Conservation (phyloP, 2,797 vertebrate genomes). For the Onychomys torridus region DNA sequence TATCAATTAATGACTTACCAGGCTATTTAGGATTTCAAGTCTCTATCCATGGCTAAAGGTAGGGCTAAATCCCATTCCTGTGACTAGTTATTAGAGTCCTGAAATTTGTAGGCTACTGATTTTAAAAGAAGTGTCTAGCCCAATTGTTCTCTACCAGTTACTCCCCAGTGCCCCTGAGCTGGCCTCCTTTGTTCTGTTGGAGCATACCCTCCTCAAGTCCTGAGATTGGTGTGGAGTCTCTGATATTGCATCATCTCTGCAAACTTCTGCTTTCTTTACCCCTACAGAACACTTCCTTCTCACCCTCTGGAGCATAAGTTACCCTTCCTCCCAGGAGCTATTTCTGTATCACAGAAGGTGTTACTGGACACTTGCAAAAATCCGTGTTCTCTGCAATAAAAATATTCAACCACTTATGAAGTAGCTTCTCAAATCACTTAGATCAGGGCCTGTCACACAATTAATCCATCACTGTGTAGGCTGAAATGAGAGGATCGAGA, state of each 20-base stretch:
- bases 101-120: not conserved
- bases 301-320: not conserved
- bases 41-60: not conserved
- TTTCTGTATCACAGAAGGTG: not conserved
- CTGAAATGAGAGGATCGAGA: not conserved
- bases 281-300: not conserved
- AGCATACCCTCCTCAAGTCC: not conserved
- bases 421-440: conserved; percentile 20
- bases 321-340: not conserved
- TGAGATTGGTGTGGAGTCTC: not conserved
- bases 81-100: not conserved
- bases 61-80: not conserved
- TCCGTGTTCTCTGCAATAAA: not conserved
- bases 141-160: not conserved
- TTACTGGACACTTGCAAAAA: not conserved
- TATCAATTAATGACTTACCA: not conserved
- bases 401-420: not conserved
- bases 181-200: not conserved
- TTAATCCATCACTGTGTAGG: not conserved
- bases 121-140: not conserved
- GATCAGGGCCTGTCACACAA: not conserved
- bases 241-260: not conserved
- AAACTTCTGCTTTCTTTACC: not conserved
- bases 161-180: not conserved
- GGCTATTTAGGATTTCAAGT: not conserved